phyloP scores from a whole-genome alignment of 2,888 invertebrate species.

The Latrodectus hesperus region DNA sequence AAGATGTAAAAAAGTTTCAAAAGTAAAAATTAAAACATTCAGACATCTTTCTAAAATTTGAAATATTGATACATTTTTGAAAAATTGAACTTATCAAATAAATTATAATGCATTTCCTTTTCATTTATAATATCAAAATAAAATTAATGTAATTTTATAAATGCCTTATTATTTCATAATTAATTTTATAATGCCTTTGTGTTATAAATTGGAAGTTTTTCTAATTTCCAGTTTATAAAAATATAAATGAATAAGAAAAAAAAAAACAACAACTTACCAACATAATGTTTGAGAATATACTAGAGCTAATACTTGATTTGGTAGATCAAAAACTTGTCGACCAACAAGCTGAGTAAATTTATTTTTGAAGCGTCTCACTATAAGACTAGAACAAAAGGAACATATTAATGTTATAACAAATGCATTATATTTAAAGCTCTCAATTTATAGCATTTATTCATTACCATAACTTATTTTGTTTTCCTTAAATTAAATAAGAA shows the following conservation, averaged over 20 bases:
- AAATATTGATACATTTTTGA: no score
- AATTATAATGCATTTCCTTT: background rate
- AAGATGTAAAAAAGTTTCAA: background rate
- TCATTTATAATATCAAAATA: background rate
- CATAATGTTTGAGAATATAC: conserved; percentile 90
- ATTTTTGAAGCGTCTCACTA: conserved; percentile 40
- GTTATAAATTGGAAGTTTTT: no score
- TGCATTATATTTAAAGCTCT: no score
- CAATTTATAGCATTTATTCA: no score
- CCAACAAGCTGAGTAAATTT: conserved; percentile 72
- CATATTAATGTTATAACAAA: no score
- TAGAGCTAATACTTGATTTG: conserved; percentile 88
- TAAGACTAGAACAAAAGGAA: conserved; percentile 30
- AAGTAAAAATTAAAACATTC: background rate
- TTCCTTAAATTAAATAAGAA: no score
- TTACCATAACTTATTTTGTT: no score
- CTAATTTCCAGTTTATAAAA: no score
- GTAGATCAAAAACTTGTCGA: conserved; percentile 83
- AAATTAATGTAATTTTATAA: background rate
- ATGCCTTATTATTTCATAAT: no score
- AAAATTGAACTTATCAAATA: background rate
- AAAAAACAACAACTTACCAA: conserved; percentile 78
- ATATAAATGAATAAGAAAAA: background rate
- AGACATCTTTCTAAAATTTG: no score
- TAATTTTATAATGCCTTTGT: no score